Evolutionary conservation across 1,140 invertebrate genomes (phyloP).

Genomic region (Sesamia nonagrioides): DNA sequence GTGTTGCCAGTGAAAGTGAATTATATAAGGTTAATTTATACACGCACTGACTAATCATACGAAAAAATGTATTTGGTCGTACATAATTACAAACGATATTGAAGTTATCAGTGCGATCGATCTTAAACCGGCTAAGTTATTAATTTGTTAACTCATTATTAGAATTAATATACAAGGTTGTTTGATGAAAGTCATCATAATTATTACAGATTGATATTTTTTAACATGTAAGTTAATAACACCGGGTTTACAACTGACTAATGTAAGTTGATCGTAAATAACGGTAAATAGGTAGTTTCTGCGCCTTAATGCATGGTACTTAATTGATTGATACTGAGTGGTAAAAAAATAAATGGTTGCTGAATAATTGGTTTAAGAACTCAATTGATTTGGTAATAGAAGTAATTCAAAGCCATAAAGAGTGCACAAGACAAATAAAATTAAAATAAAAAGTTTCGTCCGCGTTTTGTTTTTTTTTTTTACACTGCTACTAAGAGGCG

Average conservation of each 20-base stretch:
- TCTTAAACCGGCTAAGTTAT: constrained; percentile 22
- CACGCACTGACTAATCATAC: constrained; percentile 59
- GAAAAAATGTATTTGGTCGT: constrained; percentile 41
- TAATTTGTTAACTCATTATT: constrained; percentile 14
- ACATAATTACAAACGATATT: constrained; percentile 12
- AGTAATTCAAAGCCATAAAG: too few relatives aligned
- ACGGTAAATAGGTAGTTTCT: neutral
- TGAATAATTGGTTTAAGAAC: too few relatives aligned
- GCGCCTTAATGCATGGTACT: neutral
- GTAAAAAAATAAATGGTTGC: too few relatives aligned
- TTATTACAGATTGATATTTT: too few relatives aligned
- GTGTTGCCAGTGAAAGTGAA: constrained; percentile 68
- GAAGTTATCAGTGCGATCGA: constrained; percentile 3
- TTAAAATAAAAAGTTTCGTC: too few relatives aligned
- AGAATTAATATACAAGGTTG: neutral
- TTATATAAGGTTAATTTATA: constrained; percentile 65
- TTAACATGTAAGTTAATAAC: neutral
- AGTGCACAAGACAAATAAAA: too few relatives aligned
- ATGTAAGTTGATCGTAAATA: neutral
- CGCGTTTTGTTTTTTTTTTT: too few relatives aligned
- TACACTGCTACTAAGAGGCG: too few relatives aligned
- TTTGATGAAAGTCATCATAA: neutral
- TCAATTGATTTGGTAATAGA: too few relatives aligned
- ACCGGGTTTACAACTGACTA: neutral
- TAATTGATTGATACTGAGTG: too few relatives aligned